Evolutionary conservation across 2,113 vertebrate genomes (phyloP), one percentile per base, ranked within the genome.

Genomic region (Mormyrus iriodes): DNA sequence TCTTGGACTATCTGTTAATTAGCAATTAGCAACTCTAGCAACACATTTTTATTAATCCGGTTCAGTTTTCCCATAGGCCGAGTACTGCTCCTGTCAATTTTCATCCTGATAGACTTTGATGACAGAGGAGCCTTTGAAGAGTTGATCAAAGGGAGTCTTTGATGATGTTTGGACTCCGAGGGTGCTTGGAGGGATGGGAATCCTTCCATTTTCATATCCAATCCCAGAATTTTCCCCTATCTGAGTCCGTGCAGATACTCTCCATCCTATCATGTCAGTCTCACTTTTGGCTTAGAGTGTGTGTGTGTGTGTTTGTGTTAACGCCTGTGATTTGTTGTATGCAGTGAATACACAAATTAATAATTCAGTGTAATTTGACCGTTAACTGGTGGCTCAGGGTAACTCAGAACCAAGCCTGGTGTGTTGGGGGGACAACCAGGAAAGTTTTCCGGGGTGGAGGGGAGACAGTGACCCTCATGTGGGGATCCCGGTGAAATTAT

Each of bases 11-110:
- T 44, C 73, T 46, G 55, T 90, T 93, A 95, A 95, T 94, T 92
- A 94, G 93, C 93, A 92, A 95, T 95, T 93, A 94, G 92, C 90
- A 91, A 94, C 92, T 92, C 88, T 90, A 90, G 94, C 92, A 24
- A 90, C 87, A 90, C 88, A 90, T 90, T 90, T 90, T 87, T 90
- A 88, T 88, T 92, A 90, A 90, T 88, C 89, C 89, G 85, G 44
- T 12, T 92, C 92, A 53, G 85, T 91, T 88, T 90, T 91, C 93
- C 91, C 90, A 91, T 86, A 93, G 93, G 86, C 89, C 83, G 90
- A 90, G 90, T 31, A 91, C 91, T 88, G 90, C 88, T 85, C 90
- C 89, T 65, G 76, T 85, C 88, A 73, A 88, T 92, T 91, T 89
- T 89, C 90, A 58, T 90, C 89, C 90, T 89, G 85, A 92, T 91